A percentile compares a stretch with the other conserved stretches of the same genome.
These are phyloP conservation scores for Theropithecus gelada DNA, from an alignment of 2,113 vertebrate genomes.

Conservation along the genomic window DNA sequence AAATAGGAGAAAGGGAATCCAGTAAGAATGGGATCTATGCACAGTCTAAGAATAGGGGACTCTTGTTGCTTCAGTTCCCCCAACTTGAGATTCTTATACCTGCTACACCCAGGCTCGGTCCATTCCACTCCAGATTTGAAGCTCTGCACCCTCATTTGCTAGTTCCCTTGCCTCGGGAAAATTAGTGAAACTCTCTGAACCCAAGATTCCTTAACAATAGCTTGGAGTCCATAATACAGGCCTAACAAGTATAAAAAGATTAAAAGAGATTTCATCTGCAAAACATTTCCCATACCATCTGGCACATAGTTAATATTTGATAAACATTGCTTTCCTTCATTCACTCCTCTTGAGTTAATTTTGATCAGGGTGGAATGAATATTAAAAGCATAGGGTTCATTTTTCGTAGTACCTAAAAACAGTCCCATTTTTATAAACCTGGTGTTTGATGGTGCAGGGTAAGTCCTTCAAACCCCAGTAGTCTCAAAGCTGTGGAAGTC, in stretches of 20 bases:
- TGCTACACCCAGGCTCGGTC: not conserved
- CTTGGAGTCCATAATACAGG: not conserved
- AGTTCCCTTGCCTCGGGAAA: not conserved
- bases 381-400: not conserved
- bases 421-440: not conserved
- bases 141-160: not conserved
- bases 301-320: not conserved
- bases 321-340: not conserved
- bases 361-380: not conserved
- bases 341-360: not conserved
- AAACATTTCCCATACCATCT: not conserved
- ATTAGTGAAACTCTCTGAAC: not conserved
- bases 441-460: not conserved
- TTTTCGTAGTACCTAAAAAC: not conserved
- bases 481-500: not conserved
- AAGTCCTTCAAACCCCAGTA: not conserved
- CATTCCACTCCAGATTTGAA: not conserved
- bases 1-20: not conserved
- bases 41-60: not conserved
- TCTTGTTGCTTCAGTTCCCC: not conserved
- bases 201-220: not conserved
- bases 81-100: not conserved
- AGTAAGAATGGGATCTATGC: not conserved
- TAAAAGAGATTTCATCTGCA: not conserved
- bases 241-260: not conserved